Percentiles rank a stretch among this genome's conserved stretches.
Evolutionary conservation across 2,888 invertebrate genomes (phyloP).

Genomic region (Caenorhabditis japonica): DNA sequence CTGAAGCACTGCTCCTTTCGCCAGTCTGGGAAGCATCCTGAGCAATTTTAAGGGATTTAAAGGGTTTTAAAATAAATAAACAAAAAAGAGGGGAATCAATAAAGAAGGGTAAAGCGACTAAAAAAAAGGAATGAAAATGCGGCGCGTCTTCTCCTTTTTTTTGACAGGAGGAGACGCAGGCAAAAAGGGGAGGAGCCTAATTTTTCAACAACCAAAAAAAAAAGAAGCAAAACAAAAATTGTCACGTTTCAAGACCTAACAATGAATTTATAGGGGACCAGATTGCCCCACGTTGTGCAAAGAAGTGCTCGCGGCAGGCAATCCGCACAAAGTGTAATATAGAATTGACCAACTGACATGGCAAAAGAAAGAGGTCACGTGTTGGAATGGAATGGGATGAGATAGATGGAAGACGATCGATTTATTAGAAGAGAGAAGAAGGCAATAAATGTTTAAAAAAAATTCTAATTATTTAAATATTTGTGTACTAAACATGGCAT

Average conservation of each 20-base stretch:
- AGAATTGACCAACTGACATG: no score
- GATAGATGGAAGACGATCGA: no score
- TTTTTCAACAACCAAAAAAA: slow-evolving; percentile 6
- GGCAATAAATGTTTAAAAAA: no score
- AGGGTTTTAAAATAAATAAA: slow-evolving; percentile 2
- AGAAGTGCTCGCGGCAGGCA: slow-evolving; percentile 18
- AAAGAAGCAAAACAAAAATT: slow-evolving; percentile 1
- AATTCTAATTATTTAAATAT: no score
- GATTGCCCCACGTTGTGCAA: slow-evolving; percentile 41
- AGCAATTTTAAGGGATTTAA: slow-evolving; percentile 21
- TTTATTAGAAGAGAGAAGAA: no score
- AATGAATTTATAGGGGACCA: slow-evolving; percentile 19
- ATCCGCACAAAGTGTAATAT: slow-evolving; percentile 13
- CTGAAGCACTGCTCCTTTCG: slow-evolving; percentile 32
- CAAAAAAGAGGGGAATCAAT: slow-evolving; percentile 1
- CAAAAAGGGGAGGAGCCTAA: slow-evolving; percentile 12
- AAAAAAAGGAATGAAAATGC: slow-evolving; percentile 6
- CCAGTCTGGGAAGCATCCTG: slow-evolving; percentile 50
- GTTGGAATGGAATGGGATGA: no score
- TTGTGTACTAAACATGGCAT: no score
- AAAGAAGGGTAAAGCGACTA: slow-evolving; percentile 10
- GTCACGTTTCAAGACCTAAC: background rate
- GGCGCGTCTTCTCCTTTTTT: slow-evolving; percentile 13
- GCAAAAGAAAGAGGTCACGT: no score
- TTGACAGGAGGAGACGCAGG: slow-evolving; percentile 35